These are phyloP conservation scores for Oncopodura yosiiana DNA, from an alignment of 1,140 invertebrate genomes.

Conservation along the genomic window DNA sequence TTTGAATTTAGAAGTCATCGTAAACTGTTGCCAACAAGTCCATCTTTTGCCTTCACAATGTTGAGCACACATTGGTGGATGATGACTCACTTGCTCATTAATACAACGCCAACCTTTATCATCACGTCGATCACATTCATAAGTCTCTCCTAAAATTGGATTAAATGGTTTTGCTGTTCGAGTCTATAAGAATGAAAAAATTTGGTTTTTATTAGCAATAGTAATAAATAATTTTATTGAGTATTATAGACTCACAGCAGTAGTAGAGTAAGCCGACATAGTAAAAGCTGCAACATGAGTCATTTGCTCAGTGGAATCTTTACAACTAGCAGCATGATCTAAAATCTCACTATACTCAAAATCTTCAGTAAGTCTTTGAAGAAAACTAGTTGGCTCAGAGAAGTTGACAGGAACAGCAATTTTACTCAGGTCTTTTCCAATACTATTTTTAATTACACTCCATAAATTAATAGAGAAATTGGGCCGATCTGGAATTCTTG, in stretches of 20 bases:
- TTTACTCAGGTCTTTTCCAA: slow-evolving; percentile 91
- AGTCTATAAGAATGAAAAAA: slow-evolving; percentile 83
- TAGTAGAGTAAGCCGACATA: slow-evolving; percentile 20
- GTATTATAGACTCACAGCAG: slow-evolving; percentile 9
- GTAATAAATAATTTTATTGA: slow-evolving; percentile 50
- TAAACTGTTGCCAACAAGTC: slow-evolving; percentile 31
- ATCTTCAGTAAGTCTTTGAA: slow-evolving; percentile 88
- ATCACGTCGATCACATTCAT: slow-evolving; percentile 56
- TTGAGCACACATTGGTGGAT: slow-evolving; percentile 26
- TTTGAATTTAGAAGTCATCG: slow-evolving; percentile 24
- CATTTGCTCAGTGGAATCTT: slow-evolving; percentile 67
- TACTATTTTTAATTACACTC: slow-evolving; percentile 85
- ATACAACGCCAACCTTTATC: slow-evolving; percentile 47
- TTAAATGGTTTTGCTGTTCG: slow-evolving; percentile 91
- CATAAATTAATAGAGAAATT: slow-evolving; percentile 57
- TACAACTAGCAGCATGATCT: slow-evolving; percentile 59
- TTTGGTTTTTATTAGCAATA: slow-evolving; percentile 83
- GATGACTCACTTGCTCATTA: slow-evolving; percentile 38
- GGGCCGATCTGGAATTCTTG: slow-evolving; percentile 19
- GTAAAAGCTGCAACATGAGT: slow-evolving; percentile 37
- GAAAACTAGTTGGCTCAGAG: slow-evolving; percentile 90
- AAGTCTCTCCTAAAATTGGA: slow-evolving; percentile 89
- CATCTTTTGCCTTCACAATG: slow-evolving; percentile 27
- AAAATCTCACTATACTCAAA: slow-evolving; percentile 88
- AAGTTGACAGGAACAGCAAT: slow-evolving; percentile 95